Evolutionary conservation across 2,113 vertebrate species (phyloP), one percentile per base, ranked within the genome.

Genomic region (Antechinus stuartii): DNA sequence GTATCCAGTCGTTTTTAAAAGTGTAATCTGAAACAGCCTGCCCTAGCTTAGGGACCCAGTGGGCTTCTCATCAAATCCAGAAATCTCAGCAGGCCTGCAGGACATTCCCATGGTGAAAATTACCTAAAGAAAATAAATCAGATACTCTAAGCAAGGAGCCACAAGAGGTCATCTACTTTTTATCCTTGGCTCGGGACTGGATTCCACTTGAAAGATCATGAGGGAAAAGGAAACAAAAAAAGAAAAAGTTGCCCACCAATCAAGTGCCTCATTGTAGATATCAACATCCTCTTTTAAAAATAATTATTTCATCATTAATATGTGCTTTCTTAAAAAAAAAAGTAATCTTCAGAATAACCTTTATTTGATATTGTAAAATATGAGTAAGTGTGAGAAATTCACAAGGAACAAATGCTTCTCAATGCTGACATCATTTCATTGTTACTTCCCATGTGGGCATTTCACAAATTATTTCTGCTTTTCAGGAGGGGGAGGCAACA

Each of bases 1-100:
- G 93, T 94, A 93, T 7, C 95, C 90, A 97, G 56, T 92, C 97
- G 95, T 96, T 97, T 57, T 96, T 96, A 98, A 95, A 97, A 95
- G 92, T 96, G 96, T 94, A 94, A 91, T 95, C 55, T 96, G 89
- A 92, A 91, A 93, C 89, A 96, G 94, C 91, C 93, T 97, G 90
- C 98, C 0, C 30, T 50, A 46, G 53, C 35, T 91, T 92, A 54
- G 19, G 90, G 52, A 54, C 42, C 3, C 42, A 42, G 22, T n/a
- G 61, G 93, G 19, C 47, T 84, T n/a, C 35, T 94, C 50, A 61
- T 90, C 61, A 92, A 95, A 95, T 53, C 4, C 47, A 23, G 4
- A 84, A 95, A 92, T 8, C 61, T 92, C 52, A 95, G 90, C 26
- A 91, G 49, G 46, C 42, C 52, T 54, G 2, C 35, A 30, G 16